Percentiles rank a stretch among this genome's conserved stretches.
Conservation (phyloP, 2,113 vertebrate genomes). For the Ochotona princeps region DNA sequence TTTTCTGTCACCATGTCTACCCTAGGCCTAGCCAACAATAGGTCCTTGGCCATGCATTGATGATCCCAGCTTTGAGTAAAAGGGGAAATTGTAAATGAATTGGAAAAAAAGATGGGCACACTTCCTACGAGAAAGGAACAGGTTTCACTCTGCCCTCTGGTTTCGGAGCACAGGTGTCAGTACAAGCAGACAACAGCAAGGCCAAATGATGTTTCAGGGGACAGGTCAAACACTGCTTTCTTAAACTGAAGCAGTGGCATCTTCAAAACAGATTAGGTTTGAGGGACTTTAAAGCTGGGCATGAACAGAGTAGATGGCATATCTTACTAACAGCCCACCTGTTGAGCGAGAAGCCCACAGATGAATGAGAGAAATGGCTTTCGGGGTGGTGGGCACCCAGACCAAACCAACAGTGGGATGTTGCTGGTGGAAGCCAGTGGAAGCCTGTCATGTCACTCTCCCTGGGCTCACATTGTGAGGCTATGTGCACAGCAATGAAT, state of each 20-base stretch:
- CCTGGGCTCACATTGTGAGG: rapidly evolving
- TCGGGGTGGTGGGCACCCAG: rapidly evolving
- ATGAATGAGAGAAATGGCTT: rapidly evolving
- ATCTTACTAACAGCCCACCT: rapidly evolving
- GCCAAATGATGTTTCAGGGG: rapidly evolving
- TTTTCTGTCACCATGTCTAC: background rate
- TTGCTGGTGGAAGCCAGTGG: no score
- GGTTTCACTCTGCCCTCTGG: no score
- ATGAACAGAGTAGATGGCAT: rapidly evolving
- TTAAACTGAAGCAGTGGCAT: rapidly evolving
- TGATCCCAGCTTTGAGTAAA: rapidly evolving
- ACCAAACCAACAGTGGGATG: rapidly evolving
- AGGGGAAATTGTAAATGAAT: rapidly evolving
- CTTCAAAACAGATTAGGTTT: rapidly evolving
- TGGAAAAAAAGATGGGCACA: rapidly evolving
- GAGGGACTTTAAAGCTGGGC: rapidly evolving
- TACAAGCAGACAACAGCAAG: background rate
- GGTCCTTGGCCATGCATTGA: rapidly evolving
- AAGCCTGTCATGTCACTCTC: no score
- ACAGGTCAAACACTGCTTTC: rapidly evolving
- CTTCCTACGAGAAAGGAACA: no score
- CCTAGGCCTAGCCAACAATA: rapidly evolving
- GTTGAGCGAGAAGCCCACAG: rapidly evolving
- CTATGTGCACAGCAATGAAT: rapidly evolving
- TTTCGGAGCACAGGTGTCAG: no score